Base-by-base conservation (phyloP, 2,888 invertebrate species). In the Cerceris rybyensis region DNA sequence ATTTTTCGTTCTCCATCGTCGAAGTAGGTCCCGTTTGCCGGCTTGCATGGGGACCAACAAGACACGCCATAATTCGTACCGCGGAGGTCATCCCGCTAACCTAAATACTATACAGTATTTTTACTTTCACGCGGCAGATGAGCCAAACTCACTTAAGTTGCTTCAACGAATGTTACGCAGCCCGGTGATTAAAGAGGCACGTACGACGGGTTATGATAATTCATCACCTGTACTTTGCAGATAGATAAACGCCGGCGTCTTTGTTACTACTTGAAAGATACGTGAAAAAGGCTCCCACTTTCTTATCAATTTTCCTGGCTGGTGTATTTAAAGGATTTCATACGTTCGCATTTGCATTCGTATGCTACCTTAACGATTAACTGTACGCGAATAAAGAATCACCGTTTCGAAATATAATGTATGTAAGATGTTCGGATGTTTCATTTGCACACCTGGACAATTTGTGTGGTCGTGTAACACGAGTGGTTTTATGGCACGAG, bases 101-200 rank as follows among this genome's bases (percentile, higher is more conserved):
- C 83, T 75, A 67, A 86, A 83, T 86, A 84, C 74, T 78, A 71
- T 42, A 54, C 64, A 50, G 65, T 74, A 80, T 85, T 86, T 87
- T 86, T 84, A 87, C 87, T 86, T 86, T 86, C 85, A 84, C 87
- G 43, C 67, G 57, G 78, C 74, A 80, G 83, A 83, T 67, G 85
- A 80, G 76, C 73, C 80, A 13, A 66, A 75, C 75, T 77, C 78
- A 75, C 74, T 82, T 70, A 74, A 66, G 82, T 70, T 79, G 73
- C 78, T 77, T 75, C 76, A 80, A 82, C 77, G 80, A 74, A 43
- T 70, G 77, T 85, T 86, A 86, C 80, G 84, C 75, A 80, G 82
- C 71, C 28, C 66, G 60, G 67, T 77, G 80, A 84, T 80, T 80
- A 82, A 86, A 73, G 82, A 79, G 69, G n/a, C 77, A 58, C 72